Evolutionary conservation across 2,797 vertebrate genomes (phyloP).

Genomic region (Fistularia commersonii): DNA sequence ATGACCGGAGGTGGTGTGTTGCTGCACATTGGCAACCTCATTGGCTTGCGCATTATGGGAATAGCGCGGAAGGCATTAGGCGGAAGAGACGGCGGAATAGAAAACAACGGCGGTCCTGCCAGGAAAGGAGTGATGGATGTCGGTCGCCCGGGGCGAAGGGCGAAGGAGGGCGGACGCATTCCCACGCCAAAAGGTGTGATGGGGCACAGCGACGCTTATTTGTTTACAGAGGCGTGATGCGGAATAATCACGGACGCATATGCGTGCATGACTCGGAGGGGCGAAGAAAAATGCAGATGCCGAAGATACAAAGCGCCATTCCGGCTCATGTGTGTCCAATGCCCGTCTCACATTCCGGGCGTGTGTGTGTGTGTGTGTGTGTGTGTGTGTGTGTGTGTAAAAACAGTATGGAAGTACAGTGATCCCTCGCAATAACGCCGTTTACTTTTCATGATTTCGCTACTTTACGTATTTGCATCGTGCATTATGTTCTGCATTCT

Average conservation of each 20-base stretch:
- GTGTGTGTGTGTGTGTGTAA: conserved; percentile 33
- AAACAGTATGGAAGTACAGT: no score
- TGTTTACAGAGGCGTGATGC: conserved; percentile 26
- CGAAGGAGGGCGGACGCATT: conserved; percentile 28
- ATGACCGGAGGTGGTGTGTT: conserved; percentile 53
- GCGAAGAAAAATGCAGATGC: background rate
- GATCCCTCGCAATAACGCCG: no score
- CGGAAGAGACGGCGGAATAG: conserved; percentile 20
- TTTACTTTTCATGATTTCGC: no score
- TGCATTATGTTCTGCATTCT: no score
- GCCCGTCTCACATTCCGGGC: no score
- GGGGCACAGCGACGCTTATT: conserved; percentile 24
- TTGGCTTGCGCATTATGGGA: conserved; percentile 40
- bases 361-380: conserved; percentile 9
- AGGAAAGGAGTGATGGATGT: conserved; percentile 50
- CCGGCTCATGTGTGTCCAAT: background rate
- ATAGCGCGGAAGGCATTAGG: conserved; percentile 54
- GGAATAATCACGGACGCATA: conserved; percentile 37
- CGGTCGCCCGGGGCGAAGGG: conserved; percentile 18
- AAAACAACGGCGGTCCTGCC: conserved; percentile 44
- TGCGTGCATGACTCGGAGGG: conserved; percentile 1
- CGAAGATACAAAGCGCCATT: background rate
- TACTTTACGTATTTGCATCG: no score
- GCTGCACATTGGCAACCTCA: conserved; percentile 52
- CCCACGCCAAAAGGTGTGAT: conserved; percentile 26